phyloP scores from a whole-genome alignment of 1,140 invertebrate species.

The Schlechtendalia chinensis region DNA sequence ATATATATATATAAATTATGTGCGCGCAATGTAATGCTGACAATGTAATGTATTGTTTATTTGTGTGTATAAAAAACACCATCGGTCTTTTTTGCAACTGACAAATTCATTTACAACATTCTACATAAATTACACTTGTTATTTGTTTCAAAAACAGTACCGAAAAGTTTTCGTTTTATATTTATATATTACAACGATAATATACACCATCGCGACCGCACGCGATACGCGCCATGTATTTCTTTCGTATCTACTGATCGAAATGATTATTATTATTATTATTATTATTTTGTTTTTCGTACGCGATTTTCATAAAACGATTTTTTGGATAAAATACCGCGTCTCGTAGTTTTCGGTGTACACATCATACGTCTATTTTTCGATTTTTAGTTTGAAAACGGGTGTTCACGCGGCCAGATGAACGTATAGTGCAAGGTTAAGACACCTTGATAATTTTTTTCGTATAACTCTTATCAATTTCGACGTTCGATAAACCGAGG shows the following conservation, averaged over 20 bases:
- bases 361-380: too few relatives aligned
- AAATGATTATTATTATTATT: neutral
- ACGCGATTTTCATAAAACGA: neutral
- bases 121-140: conserved; percentile 27
- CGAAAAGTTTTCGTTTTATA: neutral
- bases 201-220: neutral
- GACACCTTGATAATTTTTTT: too few relatives aligned
- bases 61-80: neutral
- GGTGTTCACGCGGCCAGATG: too few relatives aligned
- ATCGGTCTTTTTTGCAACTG: conserved; percentile 30
- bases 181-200: neutral
- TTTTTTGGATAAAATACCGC: neutral
- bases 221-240: neutral
- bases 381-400: too few relatives aligned
- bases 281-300: neutral
- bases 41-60: neutral
- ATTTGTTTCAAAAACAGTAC: neutral
- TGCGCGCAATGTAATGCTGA: neutral
- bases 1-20: neutral
- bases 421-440: too few relatives aligned
- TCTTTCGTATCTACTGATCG: neutral
- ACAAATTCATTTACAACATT: conserved; percentile 32
- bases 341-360: too few relatives aligned
- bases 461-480: too few relatives aligned
- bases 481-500: too few relatives aligned